Conservation (phyloP, 1,140 invertebrate genomes). For the silkworm (Bombyx mori) region ASM3026992v2 NC_085110.1:9238001-9238500, state of each 20-base stretch:
- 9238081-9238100: too few species aligned
- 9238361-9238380: too few species aligned
- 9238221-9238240: conserved; percentile 87
- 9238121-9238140: conserved; percentile 66
- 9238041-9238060: too few species aligned
- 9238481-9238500: too few species aligned
- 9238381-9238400: too few species aligned
- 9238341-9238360: conserved; percentile 53
- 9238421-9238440: too few species aligned
- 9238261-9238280: conserved; percentile 85
- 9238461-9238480: too few species aligned
- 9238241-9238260: conserved; percentile 90
- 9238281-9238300: conserved; percentile 87
- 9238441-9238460: too few species aligned
- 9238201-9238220: conserved; percentile 78
- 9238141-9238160: conserved; percentile 48
- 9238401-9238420: too few species aligned
- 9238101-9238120: conserved; percentile 32
- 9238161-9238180: conserved; percentile 63
- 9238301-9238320: conserved; percentile 91
- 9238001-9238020: too few species aligned
- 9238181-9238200: conserved; percentile 58
- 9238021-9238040: too few species aligned
- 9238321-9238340: conserved; percentile 88
- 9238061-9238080: too few species aligned